Base-by-base conservation (phyloP, 2,113 vertebrate genomes). In the Poeciliopsis prolifica region DNA sequence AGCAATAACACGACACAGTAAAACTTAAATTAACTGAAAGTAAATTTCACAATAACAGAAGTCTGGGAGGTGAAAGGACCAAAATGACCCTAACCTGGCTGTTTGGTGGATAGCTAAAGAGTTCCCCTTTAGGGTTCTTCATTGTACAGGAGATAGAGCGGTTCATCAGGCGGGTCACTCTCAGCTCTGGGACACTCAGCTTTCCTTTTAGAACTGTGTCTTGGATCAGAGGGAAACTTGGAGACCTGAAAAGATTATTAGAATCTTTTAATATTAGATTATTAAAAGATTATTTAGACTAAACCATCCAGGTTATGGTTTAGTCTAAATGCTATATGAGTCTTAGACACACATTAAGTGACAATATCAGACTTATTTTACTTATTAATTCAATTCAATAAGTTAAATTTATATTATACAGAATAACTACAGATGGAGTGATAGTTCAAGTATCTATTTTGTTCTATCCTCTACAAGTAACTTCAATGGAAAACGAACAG, bases 81-180 rank as follows among this genome's bases (percentile, higher is more conserved):
- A 35, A 30, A 12, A 22, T 51, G 76, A 29, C 60, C 84, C 92
- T 87, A 67, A 94, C 98, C 98, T 99, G 98, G 94, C 97, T 98
- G 90, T 97, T 92, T 11, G 97, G 95, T 54, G 97, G 98, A 69
- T 95, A 95, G 89, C 97, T 96, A 1, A 97, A 98, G 85, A 99
- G 95, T 81, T 99, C 98, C 81, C 96, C 96, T 90, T 99, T 99
- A 48, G 97, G 97, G 78, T 98, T 98, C 94, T 99, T 98, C 95
- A 98, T 95, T 17, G 97, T 97, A 66, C 98, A 99, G 58, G 98
- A 99, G 85, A 98, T 94, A 0, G 98, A 99, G 61, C 98, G 96
- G 90, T 97, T 99, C 96, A 99, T 99, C 79, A 99, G 95, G 67
- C 98, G 96, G 66, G 96, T 97, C 89, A 96, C 96, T 0, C 97